Conservation (phyloP, 2,113 vertebrate species). For the Parotia lawesii region DNA sequence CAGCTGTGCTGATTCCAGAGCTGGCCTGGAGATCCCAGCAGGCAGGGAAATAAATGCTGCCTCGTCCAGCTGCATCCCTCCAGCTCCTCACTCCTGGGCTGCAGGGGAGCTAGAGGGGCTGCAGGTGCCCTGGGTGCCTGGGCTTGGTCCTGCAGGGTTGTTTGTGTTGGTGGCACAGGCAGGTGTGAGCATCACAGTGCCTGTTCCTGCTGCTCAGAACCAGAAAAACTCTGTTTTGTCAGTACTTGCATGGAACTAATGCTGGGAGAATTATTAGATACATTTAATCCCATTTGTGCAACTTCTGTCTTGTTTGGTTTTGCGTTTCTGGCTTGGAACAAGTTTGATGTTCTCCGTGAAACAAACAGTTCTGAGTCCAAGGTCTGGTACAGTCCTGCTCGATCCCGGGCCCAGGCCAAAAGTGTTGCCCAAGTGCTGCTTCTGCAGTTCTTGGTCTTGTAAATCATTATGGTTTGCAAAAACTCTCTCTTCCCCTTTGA, state of each 20-base stretch:
- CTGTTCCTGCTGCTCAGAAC: not conserved
- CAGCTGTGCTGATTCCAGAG: not conserved
- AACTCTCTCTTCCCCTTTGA: not conserved
- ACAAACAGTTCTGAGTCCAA: conserved; percentile 1
- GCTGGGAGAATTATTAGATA: not conserved
- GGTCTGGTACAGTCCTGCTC: not conserved
- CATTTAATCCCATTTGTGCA: not conserved
- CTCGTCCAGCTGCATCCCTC: not conserved
- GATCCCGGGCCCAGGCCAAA: fast-evolving
- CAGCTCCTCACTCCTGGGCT: not conserved
- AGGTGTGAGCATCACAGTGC: not conserved
- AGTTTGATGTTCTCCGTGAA: not conserved
- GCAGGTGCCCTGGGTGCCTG: fast-evolving
- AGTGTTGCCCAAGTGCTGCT: not conserved
- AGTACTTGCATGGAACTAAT: not conserved
- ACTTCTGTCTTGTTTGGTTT: not conserved
- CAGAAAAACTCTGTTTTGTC: not conserved
- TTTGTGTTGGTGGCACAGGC: not conserved
- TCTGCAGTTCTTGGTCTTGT: not conserved
- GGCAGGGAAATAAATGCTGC: not conserved
- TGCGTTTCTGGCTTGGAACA: fast-evolving
- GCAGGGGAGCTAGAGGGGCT: not conserved
- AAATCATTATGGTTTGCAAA: not conserved
- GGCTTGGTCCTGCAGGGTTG: not conserved
- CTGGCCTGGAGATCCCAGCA: not conserved